Evolutionary conservation across 2,113 vertebrate genomes (phyloP).

Genomic region (Eleginops maclovinus): DNA sequence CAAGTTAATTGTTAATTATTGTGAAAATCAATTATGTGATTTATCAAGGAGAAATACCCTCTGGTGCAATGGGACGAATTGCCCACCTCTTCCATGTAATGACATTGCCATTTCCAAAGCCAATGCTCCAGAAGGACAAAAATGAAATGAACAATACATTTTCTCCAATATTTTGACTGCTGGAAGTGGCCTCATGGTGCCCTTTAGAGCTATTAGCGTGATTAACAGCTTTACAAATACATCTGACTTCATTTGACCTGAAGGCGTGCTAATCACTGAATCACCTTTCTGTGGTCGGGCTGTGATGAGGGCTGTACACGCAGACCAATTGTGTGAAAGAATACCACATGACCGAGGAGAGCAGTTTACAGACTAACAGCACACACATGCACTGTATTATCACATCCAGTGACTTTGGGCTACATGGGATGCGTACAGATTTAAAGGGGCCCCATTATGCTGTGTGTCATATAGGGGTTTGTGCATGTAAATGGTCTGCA

Average conservation of each 20-base stretch:
- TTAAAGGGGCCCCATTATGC: not conserved
- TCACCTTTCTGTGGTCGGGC: conserved; percentile 10
- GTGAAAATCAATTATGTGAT: not conserved
- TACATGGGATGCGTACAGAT: not conserved
- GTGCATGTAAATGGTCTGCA: too few relatives aligned
- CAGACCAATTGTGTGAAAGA: not conserved
- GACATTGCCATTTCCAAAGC: not conserved
- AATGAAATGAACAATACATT: not conserved
- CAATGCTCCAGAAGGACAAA: not conserved
- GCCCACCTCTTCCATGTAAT: not conserved
- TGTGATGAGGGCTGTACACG: conserved; percentile 16
- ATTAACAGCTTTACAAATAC: conserved; percentile 19
- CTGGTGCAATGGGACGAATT: too few relatives aligned
- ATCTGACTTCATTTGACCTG: conserved; percentile 39
- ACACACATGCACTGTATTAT: not conserved
- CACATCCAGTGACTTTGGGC: not conserved
- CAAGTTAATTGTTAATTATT: not conserved
- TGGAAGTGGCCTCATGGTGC: not conserved
- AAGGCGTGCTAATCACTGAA: conserved; percentile 29
- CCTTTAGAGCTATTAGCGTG: conserved; percentile 3
- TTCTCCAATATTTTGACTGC: not conserved
- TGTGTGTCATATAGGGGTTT: too few relatives aligned
- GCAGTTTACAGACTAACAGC: conserved; percentile 4
- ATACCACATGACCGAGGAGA: not conserved
- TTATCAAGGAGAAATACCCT: too few relatives aligned